phyloP scores from a whole-genome alignment of 2,888 invertebrate species.

The Doris montereyensis region DNA sequence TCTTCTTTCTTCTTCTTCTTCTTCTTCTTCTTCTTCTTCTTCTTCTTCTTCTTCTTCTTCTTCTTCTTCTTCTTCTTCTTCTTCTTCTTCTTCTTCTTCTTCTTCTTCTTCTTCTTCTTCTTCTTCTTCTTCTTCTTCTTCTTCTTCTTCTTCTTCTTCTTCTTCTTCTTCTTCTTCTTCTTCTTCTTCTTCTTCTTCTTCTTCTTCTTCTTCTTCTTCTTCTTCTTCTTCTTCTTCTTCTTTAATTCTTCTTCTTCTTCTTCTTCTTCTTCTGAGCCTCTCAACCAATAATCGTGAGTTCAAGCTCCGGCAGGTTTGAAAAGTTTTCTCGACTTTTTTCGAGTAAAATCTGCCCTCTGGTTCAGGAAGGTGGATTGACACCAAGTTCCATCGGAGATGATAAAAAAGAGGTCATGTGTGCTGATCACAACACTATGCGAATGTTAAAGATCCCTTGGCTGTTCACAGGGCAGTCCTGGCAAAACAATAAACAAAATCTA shows the following conservation, averaged over 20 bases:
- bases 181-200: slow-evolving; percentile 17
- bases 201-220: slow-evolving; percentile 26
- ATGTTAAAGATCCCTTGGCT: too few relatives aligned
- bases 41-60: slow-evolving; percentile 12
- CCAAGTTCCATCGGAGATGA: too few relatives aligned
- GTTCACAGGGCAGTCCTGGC: too few relatives aligned
- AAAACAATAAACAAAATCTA: too few relatives aligned
- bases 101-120: slow-evolving; percentile 12
- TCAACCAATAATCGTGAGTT: not conserved
- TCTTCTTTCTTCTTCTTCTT: not conserved
- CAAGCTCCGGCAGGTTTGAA: too few relatives aligned
- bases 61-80: slow-evolving; percentile 23
- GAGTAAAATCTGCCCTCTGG: too few relatives aligned
- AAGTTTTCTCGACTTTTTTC: too few relatives aligned
- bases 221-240: slow-evolving; percentile 22
- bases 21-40: slow-evolving; percentile 7
- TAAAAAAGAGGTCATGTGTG: too few relatives aligned
- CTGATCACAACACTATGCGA: too few relatives aligned
- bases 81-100: slow-evolving; percentile 14
- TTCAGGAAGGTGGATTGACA: too few relatives aligned
- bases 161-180: not conserved
- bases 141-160: slow-evolving; percentile 18
- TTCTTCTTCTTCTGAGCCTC: too few relatives aligned
- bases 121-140: slow-evolving; percentile 5
- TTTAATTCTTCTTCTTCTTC: not conserved